Base-by-base conservation (phyloP, 2,888 invertebrate species). In the Ommatoiulus sabulosus region DNA sequence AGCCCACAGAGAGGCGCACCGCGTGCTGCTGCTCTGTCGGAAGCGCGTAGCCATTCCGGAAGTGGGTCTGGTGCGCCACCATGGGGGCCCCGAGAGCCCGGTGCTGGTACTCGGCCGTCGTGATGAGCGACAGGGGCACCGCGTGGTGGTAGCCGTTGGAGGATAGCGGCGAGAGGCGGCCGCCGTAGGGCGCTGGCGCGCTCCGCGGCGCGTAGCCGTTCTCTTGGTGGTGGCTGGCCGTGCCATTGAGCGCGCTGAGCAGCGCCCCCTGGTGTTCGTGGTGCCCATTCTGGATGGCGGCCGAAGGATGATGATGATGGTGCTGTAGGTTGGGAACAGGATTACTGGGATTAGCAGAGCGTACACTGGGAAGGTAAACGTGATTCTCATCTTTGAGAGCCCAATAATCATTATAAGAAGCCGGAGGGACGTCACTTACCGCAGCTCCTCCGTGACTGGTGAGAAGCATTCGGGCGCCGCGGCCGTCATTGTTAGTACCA, bases 141-240 rank as follows among this genome's bases (percentile, higher is more conserved):
- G 86, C 80, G 10, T 87, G 84, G 24, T 87, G 57, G 46, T 84
- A 8, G 15, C 89, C 89, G 84, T 89, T 89, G 52, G 93, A 90
- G 17, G 92, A 91, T 4, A 92, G 88, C 44, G 92, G 92, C 0
- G 93, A 89, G 80, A 80, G 35, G 7, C 80, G 8, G 35, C 35
- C 80, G 20, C 80, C 35, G 80, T 80, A 80, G 35, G 80, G 80
- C 80, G 80, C 80, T 8, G 24, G 35, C 12, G 84, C 24, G 20
- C 24, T 43, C 8, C 43, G 24, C 12, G 87, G 52, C 12, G 89
- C 87, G 7, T 84, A 86, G 35, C 90, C 89, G 52, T 90, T 90
- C 87, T 88, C 89, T 17, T 87, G 24, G 46, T 52, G 57, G 20
- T 48, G 48, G 43, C 8, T 43, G 10, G 44, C 44, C 20, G 72